phyloP scores from a whole-genome alignment of 2,797 vertebrate species.

The Antrozous pallidus region DNA sequence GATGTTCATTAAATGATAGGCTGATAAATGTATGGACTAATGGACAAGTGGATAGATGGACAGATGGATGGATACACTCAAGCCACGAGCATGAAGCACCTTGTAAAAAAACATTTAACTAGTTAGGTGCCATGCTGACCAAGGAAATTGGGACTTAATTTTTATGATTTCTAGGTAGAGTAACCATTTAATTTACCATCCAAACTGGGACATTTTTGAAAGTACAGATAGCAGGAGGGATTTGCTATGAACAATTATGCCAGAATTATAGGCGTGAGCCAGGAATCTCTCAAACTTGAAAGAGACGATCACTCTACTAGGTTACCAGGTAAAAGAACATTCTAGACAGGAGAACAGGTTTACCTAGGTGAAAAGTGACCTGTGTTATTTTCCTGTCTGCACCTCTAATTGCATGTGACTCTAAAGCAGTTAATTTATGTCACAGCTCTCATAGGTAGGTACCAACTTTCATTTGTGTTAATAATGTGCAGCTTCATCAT shows the following conservation, averaged over 20 bases:
- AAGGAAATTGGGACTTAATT: neutral
- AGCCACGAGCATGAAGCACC: neutral
- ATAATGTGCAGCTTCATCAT: neutral
- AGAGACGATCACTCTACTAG: neutral
- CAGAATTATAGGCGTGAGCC: neutral
- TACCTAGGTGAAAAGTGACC: neutral
- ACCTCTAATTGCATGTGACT: neutral
- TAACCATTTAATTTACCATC: neutral
- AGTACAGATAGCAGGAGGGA: neutral
- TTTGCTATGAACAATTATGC: neutral
- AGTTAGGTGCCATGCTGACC: neutral
- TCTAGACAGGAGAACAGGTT: constrained; percentile 8
- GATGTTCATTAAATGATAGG: neutral
- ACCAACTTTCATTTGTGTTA: neutral
- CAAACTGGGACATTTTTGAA: neutral
- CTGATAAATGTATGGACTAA: neutral
- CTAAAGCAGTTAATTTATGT: neutral
- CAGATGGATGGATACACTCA: neutral
- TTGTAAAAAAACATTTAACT: neutral
- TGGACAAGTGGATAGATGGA: neutral
- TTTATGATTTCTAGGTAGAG: constrained; percentile 45
- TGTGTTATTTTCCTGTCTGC: neutral
- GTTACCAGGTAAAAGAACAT: neutral
- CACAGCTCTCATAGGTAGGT: neutral
- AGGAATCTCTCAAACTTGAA: neutral